Conservation (phyloP, 2,797 vertebrate species). For the Smutsia gigantea region DNA sequence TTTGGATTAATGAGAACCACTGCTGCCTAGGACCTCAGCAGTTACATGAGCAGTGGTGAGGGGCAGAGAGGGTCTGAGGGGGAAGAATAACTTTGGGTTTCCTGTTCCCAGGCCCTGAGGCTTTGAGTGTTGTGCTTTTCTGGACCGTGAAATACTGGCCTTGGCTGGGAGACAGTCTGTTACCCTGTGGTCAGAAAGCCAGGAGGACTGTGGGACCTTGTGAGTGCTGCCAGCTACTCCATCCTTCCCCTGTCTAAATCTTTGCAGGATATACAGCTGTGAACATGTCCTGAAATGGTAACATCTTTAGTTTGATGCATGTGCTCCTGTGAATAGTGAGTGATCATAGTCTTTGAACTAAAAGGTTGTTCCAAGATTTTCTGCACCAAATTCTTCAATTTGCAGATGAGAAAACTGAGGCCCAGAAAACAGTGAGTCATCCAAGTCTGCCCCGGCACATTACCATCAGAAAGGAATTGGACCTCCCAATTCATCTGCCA, state of each 20-base stretch:
- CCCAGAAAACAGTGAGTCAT: background rate
- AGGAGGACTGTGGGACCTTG: background rate
- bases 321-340: background rate
- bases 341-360: background rate
- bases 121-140: background rate
- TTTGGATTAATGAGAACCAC: slow-evolving; percentile 13
- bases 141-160: background rate
- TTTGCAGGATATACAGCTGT: background rate
- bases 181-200: background rate
- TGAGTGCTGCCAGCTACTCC: background rate
- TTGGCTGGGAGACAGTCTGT: background rate
- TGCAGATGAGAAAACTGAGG: slow-evolving; percentile 30
- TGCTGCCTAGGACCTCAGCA: background rate
- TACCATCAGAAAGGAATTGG: background rate
- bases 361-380: slow-evolving; percentile 21
- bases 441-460: background rate
- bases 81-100: background rate
- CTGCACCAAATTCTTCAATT: slow-evolving; percentile 18
- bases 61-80: background rate
- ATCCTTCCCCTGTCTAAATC: too few relatives aligned
- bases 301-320: background rate
- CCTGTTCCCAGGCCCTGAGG: background rate
- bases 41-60: background rate
- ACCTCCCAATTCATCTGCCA: background rate
- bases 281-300: background rate